Evolutionary conservation across 2,888 invertebrate genomes (phyloP).

Genomic region (Drosophila nr. perissopoda): DNA sequence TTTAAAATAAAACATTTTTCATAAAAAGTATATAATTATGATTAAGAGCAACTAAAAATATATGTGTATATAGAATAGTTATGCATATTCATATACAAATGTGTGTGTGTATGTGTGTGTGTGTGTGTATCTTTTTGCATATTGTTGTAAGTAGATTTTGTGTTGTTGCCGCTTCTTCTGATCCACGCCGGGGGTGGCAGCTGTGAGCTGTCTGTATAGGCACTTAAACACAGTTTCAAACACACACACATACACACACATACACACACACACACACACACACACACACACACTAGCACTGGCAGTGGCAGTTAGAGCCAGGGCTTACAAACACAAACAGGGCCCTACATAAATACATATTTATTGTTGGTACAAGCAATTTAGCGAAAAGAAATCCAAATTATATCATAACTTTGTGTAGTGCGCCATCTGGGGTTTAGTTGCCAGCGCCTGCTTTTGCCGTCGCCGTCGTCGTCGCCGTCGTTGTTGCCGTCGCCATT

Average conservation of each 20-base stretch:
- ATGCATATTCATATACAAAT: neutral
- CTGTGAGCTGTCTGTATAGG: conserved; percentile 49
- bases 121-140: neutral
- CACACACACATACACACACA: conserved; percentile 30
- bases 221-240: conserved; percentile 61
- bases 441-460: conserved; percentile 70
- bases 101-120: neutral
- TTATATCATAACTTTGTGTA: conserved; percentile 81
- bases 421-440: conserved; percentile 84
- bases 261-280: conserved; percentile 11
- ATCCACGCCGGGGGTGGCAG: conserved; percentile 33
- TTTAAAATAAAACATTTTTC: neutral
- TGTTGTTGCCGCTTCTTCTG: conserved; percentile 35
- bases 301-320: conserved; percentile 25
- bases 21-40: neutral
- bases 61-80: neutral
- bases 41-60: neutral
- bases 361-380: conserved; percentile 80
- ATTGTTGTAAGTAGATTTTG: conserved; percentile 22
- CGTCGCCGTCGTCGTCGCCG: neutral
- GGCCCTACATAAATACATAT: conserved; percentile 75
- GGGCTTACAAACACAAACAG: conserved; percentile 42
- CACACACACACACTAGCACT: neutral
- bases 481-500: neutral
- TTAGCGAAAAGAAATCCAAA: conserved; percentile 81